Base-by-base conservation (phyloP, 2,797 vertebrate species). In the Orestias chungarensis region DNA sequence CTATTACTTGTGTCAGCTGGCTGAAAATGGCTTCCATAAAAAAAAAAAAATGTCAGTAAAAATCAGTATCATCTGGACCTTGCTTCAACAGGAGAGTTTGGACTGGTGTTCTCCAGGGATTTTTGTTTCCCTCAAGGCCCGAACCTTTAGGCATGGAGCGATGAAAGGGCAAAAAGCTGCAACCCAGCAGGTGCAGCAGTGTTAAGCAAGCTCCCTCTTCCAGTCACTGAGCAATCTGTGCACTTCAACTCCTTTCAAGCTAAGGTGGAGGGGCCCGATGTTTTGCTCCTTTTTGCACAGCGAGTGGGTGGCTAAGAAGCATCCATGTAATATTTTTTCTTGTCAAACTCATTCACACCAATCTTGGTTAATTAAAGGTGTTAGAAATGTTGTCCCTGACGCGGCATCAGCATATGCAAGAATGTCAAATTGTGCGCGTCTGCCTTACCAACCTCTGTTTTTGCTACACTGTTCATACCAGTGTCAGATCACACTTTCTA, bases 91-190 rank as follows among this genome's bases (percentile, higher is more conserved):
- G 77, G 73, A 40, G 50, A 69, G 79, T 71, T 79, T 74, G 82
- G 81, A 67, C 81, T 65, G 25, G 72, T 80, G 64, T 57, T 71
- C 80, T 64, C 78, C 38, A 9, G 52, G 79, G 73, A 40, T 61
- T 86, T 82, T 84, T 82, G 82, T 85, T 47, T 89, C 89, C 83
- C 87, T 1, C 54, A 82, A 83, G 88, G 79, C 66, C 82, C 31
- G 82, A 82, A 75, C 86, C 88, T 81, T 85, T 85, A 90, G 82
- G 73, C 78, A 90, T 91, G 88, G 79, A 75, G 81, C 40, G 59
- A 62, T n/a, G 64, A 70, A 80, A 85, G 79, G 84, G 73, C 73
- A 79, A 73, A 87, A 87, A 76, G 75, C 82, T 82, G 73, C 77
- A 66, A 78, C 71, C 82, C 84, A 78, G 90, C 86, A 91, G 90